A percentile compares a stretch with the other conserved stretches of the same genome.
phyloP scores from a whole-genome alignment of 2,888 invertebrate genomes.

The Trichogramma evanescens region DNA sequence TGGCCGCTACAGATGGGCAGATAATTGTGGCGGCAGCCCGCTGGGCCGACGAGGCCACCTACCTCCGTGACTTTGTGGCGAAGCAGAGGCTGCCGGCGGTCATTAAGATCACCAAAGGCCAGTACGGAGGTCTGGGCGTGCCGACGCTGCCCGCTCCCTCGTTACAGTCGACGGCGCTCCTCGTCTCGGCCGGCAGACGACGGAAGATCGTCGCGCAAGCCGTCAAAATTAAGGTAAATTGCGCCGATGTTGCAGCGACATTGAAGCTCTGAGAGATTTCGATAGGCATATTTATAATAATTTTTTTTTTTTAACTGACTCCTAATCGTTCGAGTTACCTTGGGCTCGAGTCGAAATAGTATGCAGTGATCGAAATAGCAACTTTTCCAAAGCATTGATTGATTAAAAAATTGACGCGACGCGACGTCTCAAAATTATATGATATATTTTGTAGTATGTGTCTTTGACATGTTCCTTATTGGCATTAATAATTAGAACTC shows the following conservation, averaged over 20 bases:
- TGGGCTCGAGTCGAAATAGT: too few species aligned
- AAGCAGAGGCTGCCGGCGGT: slow-evolving; percentile 75
- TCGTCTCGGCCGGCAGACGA: slow-evolving; percentile 77
- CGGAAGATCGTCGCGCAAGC: slow-evolving; percentile 83
- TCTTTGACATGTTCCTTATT: too few species aligned
- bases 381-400: too few species aligned
- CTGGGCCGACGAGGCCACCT: slow-evolving; percentile 66
- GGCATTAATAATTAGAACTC: too few species aligned
- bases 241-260: background rate
- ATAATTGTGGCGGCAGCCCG: slow-evolving; percentile 80
- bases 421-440: too few species aligned
- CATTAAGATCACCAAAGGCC: slow-evolving; percentile 88
- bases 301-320: too few species aligned
- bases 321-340: too few species aligned
- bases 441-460: too few species aligned
- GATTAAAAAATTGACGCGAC: too few species aligned
- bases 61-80: slow-evolving; percentile 66
- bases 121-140: slow-evolving; percentile 85
- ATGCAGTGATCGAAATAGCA: too few species aligned
- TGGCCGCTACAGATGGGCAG: slow-evolving; percentile 88
- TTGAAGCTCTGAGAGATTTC: too few species aligned
- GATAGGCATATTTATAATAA: too few species aligned
- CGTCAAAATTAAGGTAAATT: slow-evolving; percentile 67
- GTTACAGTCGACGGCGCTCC: slow-evolving; percentile 76
- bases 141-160: slow-evolving; percentile 81